phyloP scores from a whole-genome alignment of 2,113 vertebrate genomes.

The Mungos mungo region DNA sequence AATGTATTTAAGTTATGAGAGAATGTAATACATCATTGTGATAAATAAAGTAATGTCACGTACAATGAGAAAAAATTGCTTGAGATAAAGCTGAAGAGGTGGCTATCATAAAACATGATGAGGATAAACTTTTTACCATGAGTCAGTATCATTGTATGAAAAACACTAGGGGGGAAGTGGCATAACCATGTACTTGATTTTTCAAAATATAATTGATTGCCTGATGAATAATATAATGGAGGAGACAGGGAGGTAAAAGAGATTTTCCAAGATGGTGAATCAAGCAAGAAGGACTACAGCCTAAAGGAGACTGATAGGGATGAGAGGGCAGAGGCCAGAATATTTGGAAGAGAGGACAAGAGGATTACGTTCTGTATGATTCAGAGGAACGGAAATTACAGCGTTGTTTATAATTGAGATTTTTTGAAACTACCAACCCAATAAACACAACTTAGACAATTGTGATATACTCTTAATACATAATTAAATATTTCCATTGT shows the following conservation, averaged over 20 bases:
- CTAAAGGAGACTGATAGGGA: background rate
- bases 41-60: background rate
- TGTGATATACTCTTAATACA: background rate
- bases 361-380: background rate
- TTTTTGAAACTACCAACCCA: background rate
- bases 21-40: background rate
- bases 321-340: background rate
- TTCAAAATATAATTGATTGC: background rate
- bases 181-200: background rate
- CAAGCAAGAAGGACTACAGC: background rate
- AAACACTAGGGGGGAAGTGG: background rate
- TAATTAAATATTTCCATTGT: background rate
- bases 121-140: background rate
- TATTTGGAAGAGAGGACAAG: background rate
- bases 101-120: background rate
- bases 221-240: background rate
- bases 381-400: background rate
- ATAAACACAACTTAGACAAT: background rate
- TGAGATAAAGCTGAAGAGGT: background rate
- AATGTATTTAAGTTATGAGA: background rate
- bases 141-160: background rate
- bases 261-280: background rate
- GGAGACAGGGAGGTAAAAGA: background rate
- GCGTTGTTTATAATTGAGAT: background rate
- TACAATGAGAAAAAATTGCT: background rate